A percentile compares a stretch with the other conserved stretches of the same genome.
phyloP scores from a whole-genome alignment of 2,797 vertebrate genomes.

The Stomatorhinus walkeri region DNA sequence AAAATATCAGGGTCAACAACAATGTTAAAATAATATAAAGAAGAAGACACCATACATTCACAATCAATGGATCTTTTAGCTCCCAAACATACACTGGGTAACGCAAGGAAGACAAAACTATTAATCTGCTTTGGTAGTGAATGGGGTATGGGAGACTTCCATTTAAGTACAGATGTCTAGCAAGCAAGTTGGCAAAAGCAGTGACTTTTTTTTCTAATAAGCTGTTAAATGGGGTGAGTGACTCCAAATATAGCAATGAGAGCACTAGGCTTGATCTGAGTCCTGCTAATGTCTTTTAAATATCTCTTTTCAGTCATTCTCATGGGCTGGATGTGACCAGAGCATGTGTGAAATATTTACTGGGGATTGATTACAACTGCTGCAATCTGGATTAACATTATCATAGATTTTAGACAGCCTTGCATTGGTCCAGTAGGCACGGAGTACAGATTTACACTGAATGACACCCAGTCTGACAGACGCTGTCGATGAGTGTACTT shows the following conservation, averaged over 20 bases:
- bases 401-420: not conserved
- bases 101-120: not conserved
- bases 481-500: not conserved
- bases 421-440: not conserved
- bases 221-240: not conserved
- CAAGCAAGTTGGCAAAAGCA: not conserved
- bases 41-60: not conserved
- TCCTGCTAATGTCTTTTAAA: not conserved
- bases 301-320: not conserved
- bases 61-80: not conserved
- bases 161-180: not conserved
- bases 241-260: not conserved
- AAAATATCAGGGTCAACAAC: not conserved
- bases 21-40: not conserved
- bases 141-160: not conserved
- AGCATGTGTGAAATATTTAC: not conserved
- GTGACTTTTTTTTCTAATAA: not conserved
- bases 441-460: not conserved
- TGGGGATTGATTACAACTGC: not conserved
- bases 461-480: not conserved
- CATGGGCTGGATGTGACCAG: not conserved
- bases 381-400: not conserved
- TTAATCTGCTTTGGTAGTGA: not conserved
- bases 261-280: not conserved
- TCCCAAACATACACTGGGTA: not conserved